phyloP scores from a whole-genome alignment of 2,797 vertebrate genomes.

The Enteromius unitaeniatus region DNA sequence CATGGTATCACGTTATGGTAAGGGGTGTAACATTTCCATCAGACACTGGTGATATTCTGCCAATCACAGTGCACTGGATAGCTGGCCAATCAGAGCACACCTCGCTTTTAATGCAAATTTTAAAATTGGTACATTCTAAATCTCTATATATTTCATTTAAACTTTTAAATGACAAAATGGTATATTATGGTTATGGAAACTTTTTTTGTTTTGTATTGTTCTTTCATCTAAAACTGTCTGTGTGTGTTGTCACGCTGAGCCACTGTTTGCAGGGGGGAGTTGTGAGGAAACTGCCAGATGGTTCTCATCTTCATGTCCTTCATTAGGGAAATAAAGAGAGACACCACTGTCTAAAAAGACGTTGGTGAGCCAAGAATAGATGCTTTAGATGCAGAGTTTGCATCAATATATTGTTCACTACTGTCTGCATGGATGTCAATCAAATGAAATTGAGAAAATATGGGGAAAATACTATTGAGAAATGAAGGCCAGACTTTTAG shows the following conservation, averaged over 20 bases:
- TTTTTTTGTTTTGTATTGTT: no score
- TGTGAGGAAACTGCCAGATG: constrained; percentile 16
- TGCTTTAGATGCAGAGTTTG: background rate
- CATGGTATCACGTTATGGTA: no score
- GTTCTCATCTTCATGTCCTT: constrained; percentile 47
- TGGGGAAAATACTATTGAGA: background rate
- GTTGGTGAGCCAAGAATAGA: background rate
- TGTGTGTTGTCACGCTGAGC: constrained; percentile 21
- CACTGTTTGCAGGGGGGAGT: constrained; percentile 5
- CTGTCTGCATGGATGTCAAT: constrained; percentile 23
- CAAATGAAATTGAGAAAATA: constrained; percentile 27
- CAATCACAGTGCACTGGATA: no score
- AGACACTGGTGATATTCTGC: no score
- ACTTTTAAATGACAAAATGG: no score
- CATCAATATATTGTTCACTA: background rate
- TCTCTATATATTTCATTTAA: no score
- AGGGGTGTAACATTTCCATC: no score
- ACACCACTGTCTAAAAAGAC: constrained; percentile 31
- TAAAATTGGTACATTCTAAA: no score
- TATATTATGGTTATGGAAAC: no score
- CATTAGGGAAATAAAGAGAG: constrained; percentile 43
- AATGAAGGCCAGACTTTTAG: constrained; percentile 10
- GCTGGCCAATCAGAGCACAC: no score
- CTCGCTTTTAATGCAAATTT: no score
- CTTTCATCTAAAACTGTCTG: background rate